These are phyloP conservation scores for Dascyllus trimaculatus DNA, from an alignment of 2,113 vertebrate genomes.

Conservation along the genomic window DNA sequence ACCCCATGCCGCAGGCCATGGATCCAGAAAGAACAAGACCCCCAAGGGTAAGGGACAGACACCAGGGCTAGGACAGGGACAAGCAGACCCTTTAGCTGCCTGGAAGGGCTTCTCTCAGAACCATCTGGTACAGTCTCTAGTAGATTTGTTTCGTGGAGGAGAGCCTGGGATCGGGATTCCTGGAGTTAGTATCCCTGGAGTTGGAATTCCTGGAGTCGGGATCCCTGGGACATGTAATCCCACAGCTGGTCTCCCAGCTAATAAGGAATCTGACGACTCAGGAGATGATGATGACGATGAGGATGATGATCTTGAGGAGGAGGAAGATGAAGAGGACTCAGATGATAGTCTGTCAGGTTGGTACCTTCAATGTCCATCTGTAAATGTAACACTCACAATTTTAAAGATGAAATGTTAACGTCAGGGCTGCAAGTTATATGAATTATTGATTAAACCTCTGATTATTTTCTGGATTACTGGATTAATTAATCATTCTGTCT, in stretches of 20 bases:
- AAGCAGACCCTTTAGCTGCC: constrained; percentile 76
- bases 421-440: constrained; percentile 1
- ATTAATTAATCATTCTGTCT: not conserved
- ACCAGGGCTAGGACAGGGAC: constrained; percentile 59
- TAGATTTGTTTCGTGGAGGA: constrained; percentile 93
- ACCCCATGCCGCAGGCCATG: constrained; percentile 88
- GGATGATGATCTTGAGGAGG: constrained; percentile 93
- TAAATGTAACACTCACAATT: not conserved
- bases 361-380: not conserved
- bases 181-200: constrained; percentile 79
- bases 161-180: constrained; percentile 87
- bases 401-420: constrained; percentile 8
- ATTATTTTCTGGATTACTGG: constrained; percentile 1
- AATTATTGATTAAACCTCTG: not conserved
- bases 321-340: constrained; percentile 93
- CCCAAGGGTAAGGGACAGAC: constrained; percentile 80
- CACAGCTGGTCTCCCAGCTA: constrained; percentile 88
- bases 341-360: constrained; percentile 98
- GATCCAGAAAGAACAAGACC: constrained; percentile 92
- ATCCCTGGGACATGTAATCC: constrained; percentile 79
- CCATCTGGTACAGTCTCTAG: constrained; percentile 90
- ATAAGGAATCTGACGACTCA: constrained; percentile 97
- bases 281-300: constrained; percentile 96
- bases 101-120: constrained; percentile 89
- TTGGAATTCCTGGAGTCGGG: constrained; percentile 77